A percentile compares a stretch with the other conserved stretches of the same genome.
Evolutionary conservation across 2,888 invertebrate genomes (phyloP).

Genomic region (Horisme vitalbata): DNA sequence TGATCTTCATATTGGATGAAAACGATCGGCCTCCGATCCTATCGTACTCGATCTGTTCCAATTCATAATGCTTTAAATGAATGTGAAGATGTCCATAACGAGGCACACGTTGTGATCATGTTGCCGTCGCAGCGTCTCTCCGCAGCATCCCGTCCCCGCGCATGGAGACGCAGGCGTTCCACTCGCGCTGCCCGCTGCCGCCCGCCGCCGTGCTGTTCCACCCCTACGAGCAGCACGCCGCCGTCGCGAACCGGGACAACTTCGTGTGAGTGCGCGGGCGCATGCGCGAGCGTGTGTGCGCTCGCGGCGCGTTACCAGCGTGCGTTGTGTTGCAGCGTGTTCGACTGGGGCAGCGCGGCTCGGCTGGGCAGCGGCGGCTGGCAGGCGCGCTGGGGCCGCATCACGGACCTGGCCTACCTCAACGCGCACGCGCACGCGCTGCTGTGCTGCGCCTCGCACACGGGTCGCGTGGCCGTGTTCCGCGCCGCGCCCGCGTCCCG

Average conservation of each 20-base stretch:
- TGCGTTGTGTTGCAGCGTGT: conserved; percentile 79
- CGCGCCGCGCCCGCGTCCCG: conserved; percentile 91
- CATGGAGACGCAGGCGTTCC: conserved; percentile 92
- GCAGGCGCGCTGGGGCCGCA: conserved; percentile 82
- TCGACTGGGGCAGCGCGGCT: conserved; percentile 91
- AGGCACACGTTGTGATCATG: background rate
- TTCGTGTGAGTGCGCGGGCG: conserved; percentile 83
- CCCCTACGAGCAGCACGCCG: conserved; percentile 94
- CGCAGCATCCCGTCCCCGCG: conserved; percentile 76
- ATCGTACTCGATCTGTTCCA: no score
- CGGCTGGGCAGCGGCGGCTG: conserved; percentile 85
- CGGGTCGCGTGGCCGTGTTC: conserved; percentile 90
- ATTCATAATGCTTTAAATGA: no score
- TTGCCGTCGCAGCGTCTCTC: conserved; percentile 40
- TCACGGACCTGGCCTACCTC: conserved; percentile 91
- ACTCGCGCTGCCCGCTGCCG: conserved; percentile 89
- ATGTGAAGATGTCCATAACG: no score
- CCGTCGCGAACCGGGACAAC: conserved; percentile 92
- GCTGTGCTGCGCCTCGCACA: conserved; percentile 89
- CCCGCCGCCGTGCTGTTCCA: conserved; percentile 92
- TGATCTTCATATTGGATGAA: no score
- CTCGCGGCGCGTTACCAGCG: background rate
- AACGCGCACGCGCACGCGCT: conserved; percentile 93
- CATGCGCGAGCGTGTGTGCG: no score
- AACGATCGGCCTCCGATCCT: no score